These are phyloP conservation scores for Poeciliopsis turneri DNA, from an alignment of 2,797 vertebrate species.

Conservation along the genomic window DNA sequence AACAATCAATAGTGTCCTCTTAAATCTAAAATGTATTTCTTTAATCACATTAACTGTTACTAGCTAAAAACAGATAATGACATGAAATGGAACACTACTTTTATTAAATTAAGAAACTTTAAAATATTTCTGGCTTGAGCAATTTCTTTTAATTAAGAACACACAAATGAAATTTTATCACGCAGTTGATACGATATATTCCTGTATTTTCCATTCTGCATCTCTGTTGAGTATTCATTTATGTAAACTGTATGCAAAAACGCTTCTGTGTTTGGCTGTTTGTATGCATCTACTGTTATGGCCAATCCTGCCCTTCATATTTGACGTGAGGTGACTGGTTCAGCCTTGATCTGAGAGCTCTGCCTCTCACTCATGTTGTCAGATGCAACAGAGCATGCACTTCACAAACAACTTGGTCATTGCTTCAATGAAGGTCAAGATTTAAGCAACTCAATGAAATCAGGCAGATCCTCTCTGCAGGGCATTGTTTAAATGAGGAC, in stretches of 20 bases:
- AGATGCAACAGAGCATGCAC: slow-evolving; percentile 73
- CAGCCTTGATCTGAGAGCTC: slow-evolving; percentile 79
- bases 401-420: slow-evolving; percentile 79
- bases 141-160: neutral
- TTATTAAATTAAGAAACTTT: neutral
- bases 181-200: slow-evolving; percentile 27
- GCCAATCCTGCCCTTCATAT: slow-evolving; percentile 82
- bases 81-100: neutral
- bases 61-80: neutral
- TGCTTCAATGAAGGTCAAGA: slow-evolving; percentile 77
- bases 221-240: slow-evolving; percentile 78
- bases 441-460: slow-evolving; percentile 63
- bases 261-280: slow-evolving; percentile 73
- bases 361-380: slow-evolving; percentile 78
- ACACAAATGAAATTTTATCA: slow-evolving; percentile 21
- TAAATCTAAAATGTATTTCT: neutral
- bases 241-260: slow-evolving; percentile 84
- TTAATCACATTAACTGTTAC: neutral
- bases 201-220: slow-evolving; percentile 31
- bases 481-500: slow-evolving; percentile 63
- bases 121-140: neutral
- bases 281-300: slow-evolving; percentile 77
- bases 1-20: neutral
- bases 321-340: slow-evolving; percentile 85
- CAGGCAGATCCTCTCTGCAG: slow-evolving; percentile 49